These are phyloP conservation scores for Engystomops pustulosus DNA, from an alignment of 2,113 vertebrate species.

Conservation along the genomic window DNA sequence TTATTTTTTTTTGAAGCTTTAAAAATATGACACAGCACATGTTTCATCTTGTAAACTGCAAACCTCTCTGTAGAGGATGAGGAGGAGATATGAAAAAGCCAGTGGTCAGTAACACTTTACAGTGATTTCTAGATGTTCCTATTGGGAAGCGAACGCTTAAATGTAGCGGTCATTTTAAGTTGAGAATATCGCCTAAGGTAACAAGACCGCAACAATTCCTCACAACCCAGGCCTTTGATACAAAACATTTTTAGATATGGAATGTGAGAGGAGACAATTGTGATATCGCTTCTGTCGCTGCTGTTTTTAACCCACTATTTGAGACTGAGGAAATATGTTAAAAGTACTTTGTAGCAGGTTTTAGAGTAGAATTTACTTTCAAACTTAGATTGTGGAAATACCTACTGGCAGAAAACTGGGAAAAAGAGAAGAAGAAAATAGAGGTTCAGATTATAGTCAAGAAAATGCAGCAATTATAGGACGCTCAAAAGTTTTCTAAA, in stretches of 20 bases:
- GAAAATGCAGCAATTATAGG: constrained; percentile 46
- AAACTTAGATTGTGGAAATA: constrained; percentile 24
- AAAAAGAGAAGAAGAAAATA: constrained; percentile 26
- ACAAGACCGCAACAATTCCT: neutral
- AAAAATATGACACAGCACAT: neutral
- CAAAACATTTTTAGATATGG: neutral
- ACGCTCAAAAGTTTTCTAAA: constrained; percentile 21
- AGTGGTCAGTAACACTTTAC: neutral
- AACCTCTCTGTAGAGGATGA: neutral
- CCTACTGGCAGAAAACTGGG: constrained; percentile 18
- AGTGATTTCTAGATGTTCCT: neutral
- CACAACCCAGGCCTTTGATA: neutral
- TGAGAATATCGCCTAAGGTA: neutral
- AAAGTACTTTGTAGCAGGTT: constrained; percentile 2
- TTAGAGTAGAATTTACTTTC: constrained; percentile 19
- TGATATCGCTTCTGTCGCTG: constrained; percentile 7
- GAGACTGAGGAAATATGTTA: neutral
- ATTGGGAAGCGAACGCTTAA: neutral
- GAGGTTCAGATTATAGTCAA: constrained; percentile 19
- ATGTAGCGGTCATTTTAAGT: neutral
- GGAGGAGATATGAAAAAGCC: neutral
- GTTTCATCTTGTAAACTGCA: neutral
- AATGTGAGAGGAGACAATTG: neutral
- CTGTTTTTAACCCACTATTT: neutral
- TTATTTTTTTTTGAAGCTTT: neutral